Evolutionary conservation across 1,140 invertebrate genomes (phyloP), one percentile per base, ranked within the genome.

Genomic region (Drosophila pandora): DNA sequence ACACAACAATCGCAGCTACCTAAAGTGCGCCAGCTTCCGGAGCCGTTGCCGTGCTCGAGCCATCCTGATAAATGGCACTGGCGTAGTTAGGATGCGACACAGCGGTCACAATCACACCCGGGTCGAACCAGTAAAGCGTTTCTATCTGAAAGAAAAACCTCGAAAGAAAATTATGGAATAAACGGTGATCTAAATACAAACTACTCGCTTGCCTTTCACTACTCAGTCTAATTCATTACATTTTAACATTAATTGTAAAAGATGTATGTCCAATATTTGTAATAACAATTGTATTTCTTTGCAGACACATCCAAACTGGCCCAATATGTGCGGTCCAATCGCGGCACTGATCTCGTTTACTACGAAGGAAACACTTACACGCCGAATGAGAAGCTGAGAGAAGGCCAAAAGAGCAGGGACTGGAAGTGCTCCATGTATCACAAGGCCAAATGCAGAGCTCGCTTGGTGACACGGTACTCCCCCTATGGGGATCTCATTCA

Each of bases 371-470:
- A 92, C 41, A 92, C 91, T 1, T 92, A 89, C 48, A 92, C 91
- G 9, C 91, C 91, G 54, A 92, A 92, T 32, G 90, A 90, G 34
- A 92, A 92, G 63, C 37, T 72, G 21, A 64, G 76, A 5, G 62
- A 70, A 25, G 91, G 89, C 0, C 87, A 89, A 3, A 73, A 64
- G 7, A 88, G 81, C 5, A 70, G 91, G 0, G 89, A 90, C 41
- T 92, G 89, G 89, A 92, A 92, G 45, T 92, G 91, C 53, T 91
- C 91, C 6, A 90, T 92, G 91, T 92, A 92, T 49, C 90, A 92
- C 59, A 91, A 90, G 73, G 79, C 81, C 32, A 89, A 90, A 61
- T 92, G 91, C 45, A 69, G 83, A 5, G 91, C 91, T 0, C 78
- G 91, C 2, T 59, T 92, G 4, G 76, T 81, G 2, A 92, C 91